Conservation (phyloP, 2,113 vertebrate species). For the Candoia aspera region DNA sequence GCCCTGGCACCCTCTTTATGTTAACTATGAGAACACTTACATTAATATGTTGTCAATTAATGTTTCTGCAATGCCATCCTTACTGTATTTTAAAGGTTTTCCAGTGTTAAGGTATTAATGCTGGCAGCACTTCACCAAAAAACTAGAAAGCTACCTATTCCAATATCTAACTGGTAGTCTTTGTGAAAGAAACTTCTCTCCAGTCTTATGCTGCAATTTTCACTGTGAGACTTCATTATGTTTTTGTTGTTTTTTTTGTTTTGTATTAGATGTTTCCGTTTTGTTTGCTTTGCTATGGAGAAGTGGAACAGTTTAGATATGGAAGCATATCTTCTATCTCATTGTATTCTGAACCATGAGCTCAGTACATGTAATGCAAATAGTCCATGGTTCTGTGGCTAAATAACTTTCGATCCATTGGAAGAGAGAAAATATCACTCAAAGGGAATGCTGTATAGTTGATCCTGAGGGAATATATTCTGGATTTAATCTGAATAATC, state of each 20-base stretch:
- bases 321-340: slow-evolving; percentile 20
- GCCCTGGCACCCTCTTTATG: neutral
- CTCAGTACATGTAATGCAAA: slow-evolving; percentile 54
- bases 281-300: neutral
- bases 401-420: neutral
- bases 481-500: slow-evolving; percentile 7
- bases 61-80: neutral
- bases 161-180: neutral
- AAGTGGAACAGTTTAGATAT: neutral
- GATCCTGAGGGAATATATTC: slow-evolving; percentile 32
- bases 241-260: neutral
- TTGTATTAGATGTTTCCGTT: neutral
- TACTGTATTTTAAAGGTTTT: neutral
- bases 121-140: neutral
- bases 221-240: neutral
- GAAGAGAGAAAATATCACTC: neutral
- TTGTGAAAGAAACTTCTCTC: neutral
- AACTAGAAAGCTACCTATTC: neutral
- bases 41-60: neutral
- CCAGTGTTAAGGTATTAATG: neutral
- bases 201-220: neutral
- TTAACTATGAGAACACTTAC: neutral
- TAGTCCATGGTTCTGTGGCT: slow-evolving; percentile 56
- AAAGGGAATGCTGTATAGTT: slow-evolving; percentile 13
- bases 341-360: slow-evolving; percentile 40